Base-by-base conservation (phyloP, 2,113 vertebrate species). In the Tyto alba region DNA sequence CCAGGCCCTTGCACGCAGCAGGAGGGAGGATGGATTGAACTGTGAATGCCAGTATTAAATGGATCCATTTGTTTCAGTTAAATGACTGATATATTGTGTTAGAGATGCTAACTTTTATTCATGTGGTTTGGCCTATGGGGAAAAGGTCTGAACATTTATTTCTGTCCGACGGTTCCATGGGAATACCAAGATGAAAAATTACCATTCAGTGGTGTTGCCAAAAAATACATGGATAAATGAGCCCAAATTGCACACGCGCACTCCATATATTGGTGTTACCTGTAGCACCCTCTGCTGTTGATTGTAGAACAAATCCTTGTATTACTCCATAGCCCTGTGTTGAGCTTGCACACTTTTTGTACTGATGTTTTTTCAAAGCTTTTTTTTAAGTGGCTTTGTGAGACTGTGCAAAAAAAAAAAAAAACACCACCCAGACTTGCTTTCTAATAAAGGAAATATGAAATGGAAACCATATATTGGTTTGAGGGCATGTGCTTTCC, bases 241-340 rank as follows among this genome's bases (percentile, higher is more conserved):
- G 7, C 27, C 34, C 8, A 29, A 32, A 27, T n/a, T 23, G 22
- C 36, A 26, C 14, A 13, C 0, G 7, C 50, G 41, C 64, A 10
- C n/a, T 38, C 19, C 6, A 29, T 52, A 20, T 29, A 11, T 55
- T 62, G 50, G 48, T 13, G 74, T 43, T 91, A 55, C 74, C 57
- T 92, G 74, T 19, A 85, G 92, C 84, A 82, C 95, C 84, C 91
- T 92, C 89, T 95, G 0, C 92, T 85, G 94, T 29, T 92, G 59
- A 5, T 2, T 78, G 16, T 26, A 32, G 75, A 85, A 23, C 38
- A 60, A 81, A 8, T 90, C 83, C 19, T 68, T 74, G 5, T 11
- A 34, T 40, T 48, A 8, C 50, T 68, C 76, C 45, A 3, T 67
- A 69, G 30, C 21, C 23, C 36, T 23, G 2, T 32, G 5, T 50